Base-by-base conservation (phyloP, 2,113 vertebrate genomes). In the Aramus guarauna region DNA sequence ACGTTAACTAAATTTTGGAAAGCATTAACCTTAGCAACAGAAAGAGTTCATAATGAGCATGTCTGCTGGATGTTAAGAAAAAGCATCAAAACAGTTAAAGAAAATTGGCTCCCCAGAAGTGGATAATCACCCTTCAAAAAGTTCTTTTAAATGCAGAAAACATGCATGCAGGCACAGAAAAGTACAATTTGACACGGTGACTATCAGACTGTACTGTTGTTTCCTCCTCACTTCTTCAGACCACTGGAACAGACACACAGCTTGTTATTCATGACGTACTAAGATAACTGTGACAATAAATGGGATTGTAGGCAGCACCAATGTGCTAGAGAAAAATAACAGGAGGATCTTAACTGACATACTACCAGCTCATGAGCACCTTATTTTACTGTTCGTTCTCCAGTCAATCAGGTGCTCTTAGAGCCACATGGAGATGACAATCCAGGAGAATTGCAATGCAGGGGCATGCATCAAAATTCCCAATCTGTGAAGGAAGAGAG, bases 341-440 rank as follows among this genome's bases (percentile, higher is more conserved):
- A 66, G 34, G 32, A 76, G 50, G 22, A 50, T 66, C 45, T 45
- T 85, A 62, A 73, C 39, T 66, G 78, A 59, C 15, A 36, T 36
- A 55, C 17, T 21, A 29, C 22, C 41, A 77, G 17, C 10, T 41
- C 12, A 3, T 0, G 22, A 86, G 36, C 0, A 1, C 45, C 27
- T 78, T 27, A 34, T 67, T 90, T 87, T 53, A 71, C 48, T 74
- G 45, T 52, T 92, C 2, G 0, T 30, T 88, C 75, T 91, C 52
- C 5, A 3, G 32, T 8, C 30, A 72, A 67, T 77, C 45, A 62
- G 45, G 20, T 36, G 32, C 56, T 85, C 55, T 67, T 26, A 63
- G 4, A 69, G 59, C 45, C 68, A 63, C 52, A 55, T 23, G 6
- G 18, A 88, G 58, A 73, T 32, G 32, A 77, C 2, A 3, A 12